Base-by-base conservation (phyloP, 2,888 invertebrate species). In the Cheilosia urbana region DNA sequence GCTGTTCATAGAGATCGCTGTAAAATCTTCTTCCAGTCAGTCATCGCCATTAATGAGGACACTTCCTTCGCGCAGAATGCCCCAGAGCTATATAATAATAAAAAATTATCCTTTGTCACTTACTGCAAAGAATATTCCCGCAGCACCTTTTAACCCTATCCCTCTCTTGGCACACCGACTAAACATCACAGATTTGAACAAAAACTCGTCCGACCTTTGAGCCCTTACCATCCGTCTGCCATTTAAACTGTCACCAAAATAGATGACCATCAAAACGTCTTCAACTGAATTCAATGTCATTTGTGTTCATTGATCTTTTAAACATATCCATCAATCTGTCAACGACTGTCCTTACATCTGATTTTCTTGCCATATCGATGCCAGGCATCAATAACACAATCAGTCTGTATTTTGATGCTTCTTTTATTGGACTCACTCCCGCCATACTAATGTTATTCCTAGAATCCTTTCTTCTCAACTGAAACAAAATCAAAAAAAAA, bases 311-410 rank as follows among this genome's bases (percentile, higher is more conserved):
- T 71, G 79, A 84, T 84, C 75, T 84, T 69, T 71, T 37, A 21
- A 69, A 37, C 73, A 79, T 65, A 84, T 79, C 69, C 73, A 84
- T 84, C 83, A 84, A 84, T 58, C 83, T 78, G 83, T 78, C 83
- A 78, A 73, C 51, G 68, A 62, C 51, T 62, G 62, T 68, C 83
- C 63, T 73, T 63, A 27, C 34, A 37, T 49, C 53, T 27, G 42
- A 27, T 62, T n/a, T 7, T 53, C 6, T 42, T 19, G 17, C 37
- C 40, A 79, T 66, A 68, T 40, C 47, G 81, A 62, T 42, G 65
- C 60, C 69, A 40, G 37, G 73, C 76, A 79, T 73, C 79, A 79
- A 75, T 83, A 83, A 69, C 68, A 65, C 69, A 78, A 82, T 77
- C 71, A 77, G 75, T 75, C 72, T 83, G 60, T 76, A 66, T 65